Base-by-base conservation (phyloP, 2,113 vertebrate species). In the Athene noctua region DNA sequence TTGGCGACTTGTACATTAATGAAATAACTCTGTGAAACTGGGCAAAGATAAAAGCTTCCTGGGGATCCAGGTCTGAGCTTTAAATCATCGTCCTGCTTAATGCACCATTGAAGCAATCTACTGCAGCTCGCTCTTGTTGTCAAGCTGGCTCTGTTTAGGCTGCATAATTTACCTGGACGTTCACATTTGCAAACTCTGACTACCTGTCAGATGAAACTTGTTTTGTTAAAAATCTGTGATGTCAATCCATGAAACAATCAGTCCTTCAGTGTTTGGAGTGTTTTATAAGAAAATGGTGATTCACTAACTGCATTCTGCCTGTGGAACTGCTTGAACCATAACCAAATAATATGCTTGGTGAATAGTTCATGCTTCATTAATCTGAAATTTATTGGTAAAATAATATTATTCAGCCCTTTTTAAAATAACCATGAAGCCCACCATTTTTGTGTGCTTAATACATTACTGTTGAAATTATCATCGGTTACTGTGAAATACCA, bases 401-500 rank as follows among this genome's bases (percentile, higher is more conserved):
- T 91, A 91, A 90, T 58, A 52, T 94, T 95, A 67, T 80, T 88
- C 84, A 59, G 13, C 62, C 86, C 26, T 57, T 59, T 73, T 49
- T 26, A 55, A 52, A 94, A 90, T 89, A 95, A 72, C 61, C 52
- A 47, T 47, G 38, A 70, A 92, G 73, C 59, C 58, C 81, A 85
- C 66, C 30, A 32, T 71, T 75, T 90, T 78, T 92, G 75, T 87
- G 80, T 47, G 52, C 93, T 80, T 78, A 85, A 85, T 92, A 75
- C 70, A 72, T 96, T 97, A 80, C 51, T 90, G 84, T 88, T 84
- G 49, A 94, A 97, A 95, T 97, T 95, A 95, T 97, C 95, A 96
- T 96, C 93, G 85, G 95, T 93, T 91, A 68, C 94, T 96, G 96
- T 97, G 96, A 92, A 97, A 97, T 97, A 92, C 97, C 96, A 92